Evolutionary conservation across 2,888 invertebrate genomes (phyloP).

Genomic region (Blastobasis lacticolella): DNA sequence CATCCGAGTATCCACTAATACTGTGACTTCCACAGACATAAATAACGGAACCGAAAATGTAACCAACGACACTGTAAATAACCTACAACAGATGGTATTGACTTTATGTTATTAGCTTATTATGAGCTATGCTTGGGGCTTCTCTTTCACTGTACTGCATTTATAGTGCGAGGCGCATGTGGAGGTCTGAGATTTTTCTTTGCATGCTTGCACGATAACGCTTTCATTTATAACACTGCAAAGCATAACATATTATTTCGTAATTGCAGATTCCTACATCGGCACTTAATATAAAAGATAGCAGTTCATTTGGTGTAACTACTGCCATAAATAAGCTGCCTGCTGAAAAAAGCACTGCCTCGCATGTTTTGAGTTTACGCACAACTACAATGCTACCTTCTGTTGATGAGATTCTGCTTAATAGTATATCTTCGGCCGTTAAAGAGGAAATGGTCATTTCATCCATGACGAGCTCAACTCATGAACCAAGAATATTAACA

Average conservation of each 20-base stretch:
- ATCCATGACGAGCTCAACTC: slow-evolving; percentile 67
- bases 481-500: slow-evolving; percentile 73
- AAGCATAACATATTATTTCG: slow-evolving; percentile 63
- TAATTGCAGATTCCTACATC: slow-evolving; percentile 71
- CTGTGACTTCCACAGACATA: slow-evolving; percentile 72
- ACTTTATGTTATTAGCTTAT: slow-evolving; percentile 68
- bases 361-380: slow-evolving; percentile 73
- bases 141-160: slow-evolving; percentile 32
- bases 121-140: slow-evolving; percentile 58
- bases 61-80: slow-evolving; percentile 73
- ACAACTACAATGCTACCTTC: slow-evolving; percentile 74
- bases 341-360: slow-evolving; percentile 71
- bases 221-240: slow-evolving; percentile 42
- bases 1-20: slow-evolving; percentile 79
- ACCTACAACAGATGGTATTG: slow-evolving; percentile 70
- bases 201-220: slow-evolving; percentile 53
- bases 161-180: slow-evolving; percentile 24
- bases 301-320: slow-evolving; percentile 66
- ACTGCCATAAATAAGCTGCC: slow-evolving; percentile 58
- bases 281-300: slow-evolving; percentile 67
- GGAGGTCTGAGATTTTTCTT: slow-evolving; percentile 34
- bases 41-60: slow-evolving; percentile 74
- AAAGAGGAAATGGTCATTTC: slow-evolving; percentile 74
- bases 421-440: slow-evolving; percentile 75
- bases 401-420: slow-evolving; percentile 76